Evolutionary conservation across 2,113 vertebrate species (phyloP).

Genomic region (Cranoglanis bouderius): DNA sequence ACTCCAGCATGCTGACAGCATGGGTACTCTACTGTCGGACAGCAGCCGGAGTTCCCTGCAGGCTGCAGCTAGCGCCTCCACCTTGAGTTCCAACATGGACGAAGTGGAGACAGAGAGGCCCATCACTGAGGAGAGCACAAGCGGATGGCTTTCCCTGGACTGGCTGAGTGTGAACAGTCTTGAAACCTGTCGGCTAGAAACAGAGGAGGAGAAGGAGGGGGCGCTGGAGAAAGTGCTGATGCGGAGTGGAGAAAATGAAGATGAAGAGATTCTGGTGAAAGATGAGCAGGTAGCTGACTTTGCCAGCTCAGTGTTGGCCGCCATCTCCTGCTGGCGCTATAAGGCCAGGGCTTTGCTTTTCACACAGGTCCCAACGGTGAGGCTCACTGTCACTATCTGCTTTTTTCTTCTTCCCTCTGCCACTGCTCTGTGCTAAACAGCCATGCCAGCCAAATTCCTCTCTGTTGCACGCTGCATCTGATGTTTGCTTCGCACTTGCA

Average conservation of each 20-base stretch:
- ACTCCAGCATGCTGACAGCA: slow-evolving; percentile 86
- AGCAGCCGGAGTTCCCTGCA: slow-evolving; percentile 68
- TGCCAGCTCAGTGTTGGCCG: slow-evolving; percentile 85
- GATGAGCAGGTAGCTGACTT: slow-evolving; percentile 93
- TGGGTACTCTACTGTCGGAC: slow-evolving; percentile 76
- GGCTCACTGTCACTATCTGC: slow-evolving; percentile 74
- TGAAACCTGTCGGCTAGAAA: slow-evolving; percentile 61
- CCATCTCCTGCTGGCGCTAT: slow-evolving; percentile 92
- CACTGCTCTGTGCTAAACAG: slow-evolving; percentile 34
- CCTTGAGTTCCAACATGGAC: slow-evolving; percentile 61
- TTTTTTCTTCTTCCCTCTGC: slow-evolving; percentile 1
- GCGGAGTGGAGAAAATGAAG: slow-evolving; percentile 40
- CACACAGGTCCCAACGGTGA: slow-evolving; percentile 88
- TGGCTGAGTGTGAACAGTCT: slow-evolving; percentile 65
- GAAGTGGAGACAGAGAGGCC: slow-evolving; percentile 68
- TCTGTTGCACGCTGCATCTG: slow-evolving; percentile 36
- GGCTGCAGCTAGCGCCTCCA: slow-evolving; percentile 62
- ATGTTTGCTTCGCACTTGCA: slow-evolving; percentile 32
- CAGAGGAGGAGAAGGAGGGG: slow-evolving; percentile 57
- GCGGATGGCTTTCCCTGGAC: slow-evolving; percentile 62
- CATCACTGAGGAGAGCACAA: slow-evolving; percentile 59
- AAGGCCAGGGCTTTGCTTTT: slow-evolving; percentile 91
- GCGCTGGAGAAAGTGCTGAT: slow-evolving; percentile 40
- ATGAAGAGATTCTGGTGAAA: slow-evolving; percentile 75
- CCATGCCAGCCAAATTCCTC: slow-evolving; percentile 10